These are phyloP conservation scores for Teleiodes luculella DNA, from an alignment of 2,888 invertebrate genomes.

Conservation along the genomic window DNA sequence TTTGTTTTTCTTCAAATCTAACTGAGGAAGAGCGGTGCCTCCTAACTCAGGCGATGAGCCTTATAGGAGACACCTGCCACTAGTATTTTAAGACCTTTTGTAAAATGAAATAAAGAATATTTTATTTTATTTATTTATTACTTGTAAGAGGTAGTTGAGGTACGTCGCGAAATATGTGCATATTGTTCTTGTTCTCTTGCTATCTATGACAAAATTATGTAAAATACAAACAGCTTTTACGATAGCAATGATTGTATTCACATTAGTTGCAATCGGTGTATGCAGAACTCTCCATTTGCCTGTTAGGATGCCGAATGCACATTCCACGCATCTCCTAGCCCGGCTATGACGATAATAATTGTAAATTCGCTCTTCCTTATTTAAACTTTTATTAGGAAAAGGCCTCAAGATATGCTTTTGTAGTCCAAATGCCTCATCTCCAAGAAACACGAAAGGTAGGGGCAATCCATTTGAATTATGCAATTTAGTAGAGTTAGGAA, in stretches of 20 bases:
- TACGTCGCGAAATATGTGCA: slow-evolving; percentile 18
- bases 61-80: no score
- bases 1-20: no score
- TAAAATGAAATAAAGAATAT: no score
- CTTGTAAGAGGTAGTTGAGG: slow-evolving; percentile 10
- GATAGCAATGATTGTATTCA: slow-evolving; percentile 11
- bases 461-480: not conserved
- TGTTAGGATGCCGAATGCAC: slow-evolving; percentile 26
- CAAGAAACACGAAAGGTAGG: not conserved
- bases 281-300: slow-evolving; percentile 25
- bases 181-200: slow-evolving; percentile 11
- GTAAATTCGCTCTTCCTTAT: slow-evolving; percentile 14
- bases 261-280: slow-evolving; percentile 17
- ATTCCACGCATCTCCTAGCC: slow-evolving; percentile 22
- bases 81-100: no score
- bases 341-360: slow-evolving; percentile 21
- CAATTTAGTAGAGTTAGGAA: no score
- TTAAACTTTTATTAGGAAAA: slow-evolving; percentile 2
- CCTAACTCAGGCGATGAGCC: no score
- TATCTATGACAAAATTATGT: slow-evolving; percentile 18
- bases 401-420: not conserved
- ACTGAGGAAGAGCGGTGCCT: no score
- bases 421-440: not conserved
- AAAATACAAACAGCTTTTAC: slow-evolving; percentile 18
- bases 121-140: no score